Percentiles rank a stretch among this genome's conserved stretches.
phyloP scores from a whole-genome alignment of 2,113 vertebrate species.

The Sturnira hondurensis region DNA sequence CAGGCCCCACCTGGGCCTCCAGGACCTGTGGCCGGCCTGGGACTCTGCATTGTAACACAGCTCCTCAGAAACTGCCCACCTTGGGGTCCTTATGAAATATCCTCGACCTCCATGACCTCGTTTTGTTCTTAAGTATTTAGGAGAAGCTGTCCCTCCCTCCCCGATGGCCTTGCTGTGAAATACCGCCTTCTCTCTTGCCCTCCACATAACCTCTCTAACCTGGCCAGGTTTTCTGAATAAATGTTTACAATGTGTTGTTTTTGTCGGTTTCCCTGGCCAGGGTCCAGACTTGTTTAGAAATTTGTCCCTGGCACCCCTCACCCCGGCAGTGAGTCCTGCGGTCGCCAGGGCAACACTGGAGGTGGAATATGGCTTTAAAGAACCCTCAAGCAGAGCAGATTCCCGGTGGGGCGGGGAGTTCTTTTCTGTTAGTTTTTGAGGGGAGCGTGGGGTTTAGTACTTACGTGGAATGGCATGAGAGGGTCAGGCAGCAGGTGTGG shows the following conservation, averaged over 20 bases:
- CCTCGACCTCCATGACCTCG: neutral
- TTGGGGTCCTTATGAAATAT: neutral
- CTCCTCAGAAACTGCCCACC: neutral
- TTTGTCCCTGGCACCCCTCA: neutral
- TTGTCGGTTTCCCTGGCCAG: constrained; percentile 8
- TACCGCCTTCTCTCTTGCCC: neutral
- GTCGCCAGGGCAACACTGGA: neutral
- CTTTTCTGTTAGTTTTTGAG: neutral
- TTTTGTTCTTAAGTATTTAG: neutral
- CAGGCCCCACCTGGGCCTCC: fast-evolving
- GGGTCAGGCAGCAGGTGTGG: neutral
- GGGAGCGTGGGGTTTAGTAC: neutral
- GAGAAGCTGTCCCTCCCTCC: neutral
- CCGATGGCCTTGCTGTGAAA: neutral
- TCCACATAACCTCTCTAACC: neutral
- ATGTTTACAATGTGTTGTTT: neutral
- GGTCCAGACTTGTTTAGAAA: neutral
- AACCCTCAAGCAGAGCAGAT: neutral
- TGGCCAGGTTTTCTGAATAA: neutral
- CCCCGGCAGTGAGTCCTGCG: neutral
- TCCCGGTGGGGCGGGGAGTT: fast-evolving
- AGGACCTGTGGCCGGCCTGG: neutral
- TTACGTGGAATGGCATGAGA: neutral
- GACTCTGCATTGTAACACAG: neutral
- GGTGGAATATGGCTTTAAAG: neutral